Evolutionary conservation across 2,797 vertebrate species (phyloP).

Genomic region (Erpetoichthys calabaricus): DNA sequence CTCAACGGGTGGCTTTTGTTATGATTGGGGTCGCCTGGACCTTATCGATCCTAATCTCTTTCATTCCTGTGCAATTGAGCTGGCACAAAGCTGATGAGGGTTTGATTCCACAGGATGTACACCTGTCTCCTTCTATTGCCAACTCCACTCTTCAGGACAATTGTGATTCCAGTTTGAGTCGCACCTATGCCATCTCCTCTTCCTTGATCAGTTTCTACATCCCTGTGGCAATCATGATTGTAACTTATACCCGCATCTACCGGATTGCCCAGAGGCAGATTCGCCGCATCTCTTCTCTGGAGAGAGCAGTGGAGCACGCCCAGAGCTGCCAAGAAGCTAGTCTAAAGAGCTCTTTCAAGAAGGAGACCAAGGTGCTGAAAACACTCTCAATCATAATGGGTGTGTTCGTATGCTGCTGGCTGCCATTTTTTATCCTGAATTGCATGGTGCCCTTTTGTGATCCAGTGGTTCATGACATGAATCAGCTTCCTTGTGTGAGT

Average conservation of each 20-base stretch:
- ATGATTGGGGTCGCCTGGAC: conserved; percentile 58
- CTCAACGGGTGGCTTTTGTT: conserved; percentile 39
- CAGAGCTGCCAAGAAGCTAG: conserved; percentile 17
- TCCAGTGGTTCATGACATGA: rapidly evolving
- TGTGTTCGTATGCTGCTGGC: conserved; percentile 30
- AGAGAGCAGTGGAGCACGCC: conserved; percentile 16
- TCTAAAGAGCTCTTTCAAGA: conserved; percentile 29
- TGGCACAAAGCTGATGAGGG: conserved; percentile 46
- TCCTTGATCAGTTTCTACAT: conserved; percentile 41
- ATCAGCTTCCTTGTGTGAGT: conserved; percentile 22
- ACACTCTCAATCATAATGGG: conserved; percentile 32
- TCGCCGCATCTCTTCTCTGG: conserved; percentile 26
- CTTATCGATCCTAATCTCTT: conserved; percentile 60
- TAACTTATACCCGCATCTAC: conserved; percentile 32
- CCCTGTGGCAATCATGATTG: conserved; percentile 31
- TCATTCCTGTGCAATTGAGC: conserved; percentile 59
- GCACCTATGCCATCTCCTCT: conserved; percentile 30
- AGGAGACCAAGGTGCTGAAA: conserved; percentile 38
- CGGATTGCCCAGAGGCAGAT: conserved; percentile 29
- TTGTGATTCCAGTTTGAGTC: conserved; percentile 30
- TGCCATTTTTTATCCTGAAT: conserved; percentile 39
- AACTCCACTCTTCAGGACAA: conserved; percentile 4
- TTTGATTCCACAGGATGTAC: background rate
- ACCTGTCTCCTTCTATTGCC: rapidly evolving
- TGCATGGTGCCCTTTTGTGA: conserved; percentile 30